These are phyloP conservation scores for Catajapyx aquilonaris DNA, from an alignment of 1,140 invertebrate species.

Conservation along the genomic window DNA sequence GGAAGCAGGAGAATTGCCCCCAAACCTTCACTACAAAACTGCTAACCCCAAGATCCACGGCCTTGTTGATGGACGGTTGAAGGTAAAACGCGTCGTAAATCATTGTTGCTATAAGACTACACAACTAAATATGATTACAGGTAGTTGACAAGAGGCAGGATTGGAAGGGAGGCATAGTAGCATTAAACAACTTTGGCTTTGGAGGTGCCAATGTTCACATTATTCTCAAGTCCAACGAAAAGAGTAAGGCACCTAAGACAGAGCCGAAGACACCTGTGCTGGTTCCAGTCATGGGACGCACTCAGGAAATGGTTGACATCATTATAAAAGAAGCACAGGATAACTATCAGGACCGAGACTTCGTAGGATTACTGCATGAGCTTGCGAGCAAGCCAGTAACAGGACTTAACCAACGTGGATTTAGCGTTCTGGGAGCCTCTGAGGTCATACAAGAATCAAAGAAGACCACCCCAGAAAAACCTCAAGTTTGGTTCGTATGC, in stretches of 20 bases:
- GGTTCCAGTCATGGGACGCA: conserved; percentile 23
- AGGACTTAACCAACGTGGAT: conserved; percentile 19
- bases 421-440: conserved; percentile 15
- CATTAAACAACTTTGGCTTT: conserved; percentile 37
- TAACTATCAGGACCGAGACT: conserved; percentile 12
- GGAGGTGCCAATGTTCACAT: conserved; percentile 34
- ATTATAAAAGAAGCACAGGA: conserved; percentile 36
- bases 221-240: neutral
- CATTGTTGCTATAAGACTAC: conserved; percentile 1
- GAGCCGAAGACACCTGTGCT: conserved; percentile 15
- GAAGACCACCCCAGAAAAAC: conserved; percentile 16
- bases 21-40: conserved; percentile 29
- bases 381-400: conserved; percentile 11
- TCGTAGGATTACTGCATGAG: conserved; percentile 6
- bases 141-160: neutral
- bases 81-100: conserved; percentile 10
- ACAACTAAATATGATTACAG: neutral
- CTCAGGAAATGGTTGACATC: conserved; percentile 26
- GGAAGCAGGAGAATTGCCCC: conserved; percentile 24
- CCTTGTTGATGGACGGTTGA: conserved; percentile 25
- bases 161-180: conserved; percentile 14
- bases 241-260: neutral
- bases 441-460: conserved; percentile 1
- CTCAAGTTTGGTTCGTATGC: conserved; percentile 40
- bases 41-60: conserved; percentile 30